Evolutionary conservation across 2,113 vertebrate species (phyloP), one percentile per base, ranked within the genome.

Genomic region (Callopanchax toddi): DNA sequence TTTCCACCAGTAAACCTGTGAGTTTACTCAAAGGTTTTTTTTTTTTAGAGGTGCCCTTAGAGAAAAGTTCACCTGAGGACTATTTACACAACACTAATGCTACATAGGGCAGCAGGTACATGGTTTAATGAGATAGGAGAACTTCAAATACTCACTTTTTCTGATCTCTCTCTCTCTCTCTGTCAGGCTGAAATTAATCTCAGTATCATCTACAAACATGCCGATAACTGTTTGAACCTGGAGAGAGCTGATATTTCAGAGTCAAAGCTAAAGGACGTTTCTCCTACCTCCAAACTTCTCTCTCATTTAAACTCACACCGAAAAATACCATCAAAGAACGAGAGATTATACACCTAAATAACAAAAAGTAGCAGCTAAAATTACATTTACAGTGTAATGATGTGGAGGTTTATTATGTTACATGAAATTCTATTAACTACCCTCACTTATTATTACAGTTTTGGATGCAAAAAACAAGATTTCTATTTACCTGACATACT

Each of bases 401-500:
- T n/a, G n/a, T n/a, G n/a, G n/a, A n/a, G n/a, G n/a, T n/a, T n/a
- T n/a, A n/a, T n/a, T n/a, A n/a, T n/a, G n/a, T n/a, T n/a, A n/a
- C n/a, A n/a, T n/a, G n/a, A n/a, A n/a, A n/a, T n/a, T n/a, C n/a
- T n/a, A n/a, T n/a, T n/a, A n/a, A n/a, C n/a, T n/a, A n/a, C n/a
- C n/a, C n/a, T n/a, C n/a, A n/a, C n/a, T n/a, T n/a, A n/a, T n/a
- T n/a, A n/a, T n/a, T n/a, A n/a, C n/a, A n/a, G n/a, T n/a, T n/a
- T n/a, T 5, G 29, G 29, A 32, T 32, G 29, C 29, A 32, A 32
- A 32, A 32, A 4, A 11, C 29, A 32, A 9, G 4, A 6, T 37
- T 37, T 37, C 36, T 37, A 9, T 90, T 92, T 92, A 99, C 97
- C 97, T 99, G 57, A 99, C 97, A 34, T 99, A 99, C 66, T 99